Evolutionary conservation across 1,140 invertebrate species (phyloP), one percentile per base, ranked within the genome.

Genomic region (Aphelenchoides besseyi): DNA sequence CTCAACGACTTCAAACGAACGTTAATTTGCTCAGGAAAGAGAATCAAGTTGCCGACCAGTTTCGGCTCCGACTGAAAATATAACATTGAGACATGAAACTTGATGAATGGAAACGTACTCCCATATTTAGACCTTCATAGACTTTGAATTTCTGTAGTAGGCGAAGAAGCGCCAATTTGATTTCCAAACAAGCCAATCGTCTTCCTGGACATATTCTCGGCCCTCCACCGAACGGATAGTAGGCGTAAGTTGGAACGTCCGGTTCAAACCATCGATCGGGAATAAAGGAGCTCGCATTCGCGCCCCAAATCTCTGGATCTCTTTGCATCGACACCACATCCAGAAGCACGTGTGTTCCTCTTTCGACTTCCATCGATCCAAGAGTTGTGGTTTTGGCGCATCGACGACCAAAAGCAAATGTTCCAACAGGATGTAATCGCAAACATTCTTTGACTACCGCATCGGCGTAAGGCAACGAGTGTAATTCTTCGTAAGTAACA

Each of bases 181-280:
- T 61, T 63, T 83, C 79, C 70, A 84, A 55, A 66, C 78, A 67
- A 5, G 83, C 82, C 53, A 85, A 68, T 54, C 82, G 55, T 70
- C 80, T 74, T 48, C 83, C 84, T 33, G 84, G 78, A 70, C 84
- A 85, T 28, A 71, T 73, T 5, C 83, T 59, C 0, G 83, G 84
- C 1, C 83, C 84, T 3, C 72, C 33, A 68, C 74, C 2, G 53
- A 63, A 64, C 9, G 36, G 35, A 12, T 68, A 63, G 48, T 76
- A 81, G 29, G 73, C 12, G 54, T 30, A 32, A 53, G n/a, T 59
- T n/a, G 29, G 26, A 69, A 16, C 36, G 9, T 37, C 30, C 1
- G 5, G 12, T 26, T 71, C 69, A 35, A 77, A 26, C 80, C 81
- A 73, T 54, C 71, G 29, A 8, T 73, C 71, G 8, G 71, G 71